Evolutionary conservation across 2,888 invertebrate species (phyloP), one percentile per base, ranked within the genome.

Genomic region (Drosophila meridiana): DNA sequence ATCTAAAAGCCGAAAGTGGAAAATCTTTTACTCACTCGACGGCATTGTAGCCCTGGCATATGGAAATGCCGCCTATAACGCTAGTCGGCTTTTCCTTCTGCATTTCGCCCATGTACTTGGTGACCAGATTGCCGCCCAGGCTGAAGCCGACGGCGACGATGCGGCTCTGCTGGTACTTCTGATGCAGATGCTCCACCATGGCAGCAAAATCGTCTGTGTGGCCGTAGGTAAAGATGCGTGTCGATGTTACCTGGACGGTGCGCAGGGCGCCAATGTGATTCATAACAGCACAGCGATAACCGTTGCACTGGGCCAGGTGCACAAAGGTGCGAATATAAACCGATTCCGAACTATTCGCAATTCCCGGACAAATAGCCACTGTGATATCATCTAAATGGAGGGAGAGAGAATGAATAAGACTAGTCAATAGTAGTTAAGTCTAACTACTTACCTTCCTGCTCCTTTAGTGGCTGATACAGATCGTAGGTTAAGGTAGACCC

Each of bases 21-120:
- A 38, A 26, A 26, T 13, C 9, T 8, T 1, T 7, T 13, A 95
- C 96, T 95, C 94, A 98, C 98, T 96, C 96, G 72, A 96, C 95
- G 50, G 98, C 98, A 93, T 97, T 97, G 93, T 98, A 99, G 87
- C 98, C 98, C 93, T 98, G 98, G 92, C 98, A 98, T 90, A 98
- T 96, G 40, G 98, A 98, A 86, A 99, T 96, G 36, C 96, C 98
- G 60, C 97, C 98, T 85, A 98, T 96, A 67, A 98, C 96, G 90
- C 95, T 96, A 20, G 94, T 84, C 2, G 96, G 95, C 81, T 95
- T 94, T 75, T 94, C 94, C 76, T 94, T 93, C 26, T 95, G 95
- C 43, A 92, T 92, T 93, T 98, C 98, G 43, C 98, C 98, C 92
- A 98, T 94, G 92, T 98, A 99, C 93, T 98, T 98, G n/a, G 98